A percentile compares a stretch with the other conserved stretches of the same genome.
These are phyloP conservation scores for Zingel zingel DNA, from an alignment of 2,113 vertebrate genomes.

Conservation along the genomic window DNA sequence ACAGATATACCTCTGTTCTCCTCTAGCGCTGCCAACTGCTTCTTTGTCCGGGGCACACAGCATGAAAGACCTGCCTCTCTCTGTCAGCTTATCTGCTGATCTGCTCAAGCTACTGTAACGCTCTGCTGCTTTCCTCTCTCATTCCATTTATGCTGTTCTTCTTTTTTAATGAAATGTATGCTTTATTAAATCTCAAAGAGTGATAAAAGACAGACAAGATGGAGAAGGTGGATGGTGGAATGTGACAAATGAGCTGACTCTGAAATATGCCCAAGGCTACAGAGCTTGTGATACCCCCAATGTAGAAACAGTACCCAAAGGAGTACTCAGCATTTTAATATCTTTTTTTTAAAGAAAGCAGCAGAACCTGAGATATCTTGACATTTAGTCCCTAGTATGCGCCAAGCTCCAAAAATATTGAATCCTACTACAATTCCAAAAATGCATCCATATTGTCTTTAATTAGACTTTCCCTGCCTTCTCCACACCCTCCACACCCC, in stretches of 20 bases:
- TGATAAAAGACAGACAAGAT: constrained; percentile 14
- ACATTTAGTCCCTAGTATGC: not conserved
- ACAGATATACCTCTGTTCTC: constrained; percentile 80
- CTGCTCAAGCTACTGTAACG: constrained; percentile 23
- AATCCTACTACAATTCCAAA: not conserved
- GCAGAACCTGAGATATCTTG: not conserved
- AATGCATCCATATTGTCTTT: not conserved
- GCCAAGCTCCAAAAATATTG: not conserved
- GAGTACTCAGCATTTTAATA: not conserved
- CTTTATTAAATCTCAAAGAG: constrained; percentile 21
- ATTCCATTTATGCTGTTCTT: not conserved
- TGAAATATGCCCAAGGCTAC: constrained; percentile 16
- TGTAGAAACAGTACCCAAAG: constrained; percentile 15
- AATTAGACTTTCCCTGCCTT: not conserved
- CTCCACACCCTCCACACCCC: too few species aligned
- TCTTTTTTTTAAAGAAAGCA: not conserved
- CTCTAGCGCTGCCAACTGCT: constrained; percentile 62
- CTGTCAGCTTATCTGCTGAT: constrained; percentile 59
- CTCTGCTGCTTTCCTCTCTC: constrained; percentile 4
- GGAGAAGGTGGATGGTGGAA: not conserved
- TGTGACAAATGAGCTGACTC: constrained; percentile 36
- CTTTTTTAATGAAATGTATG: constrained; percentile 20
- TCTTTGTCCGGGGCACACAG: constrained; percentile 76
- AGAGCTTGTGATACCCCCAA: constrained; percentile 5
- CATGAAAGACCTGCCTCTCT: constrained; percentile 58